A percentile compares a stretch with the other conserved stretches of the same genome.
Conservation (phyloP, 2,888 invertebrate species). For the Xestobium rufovillosum region DNA sequence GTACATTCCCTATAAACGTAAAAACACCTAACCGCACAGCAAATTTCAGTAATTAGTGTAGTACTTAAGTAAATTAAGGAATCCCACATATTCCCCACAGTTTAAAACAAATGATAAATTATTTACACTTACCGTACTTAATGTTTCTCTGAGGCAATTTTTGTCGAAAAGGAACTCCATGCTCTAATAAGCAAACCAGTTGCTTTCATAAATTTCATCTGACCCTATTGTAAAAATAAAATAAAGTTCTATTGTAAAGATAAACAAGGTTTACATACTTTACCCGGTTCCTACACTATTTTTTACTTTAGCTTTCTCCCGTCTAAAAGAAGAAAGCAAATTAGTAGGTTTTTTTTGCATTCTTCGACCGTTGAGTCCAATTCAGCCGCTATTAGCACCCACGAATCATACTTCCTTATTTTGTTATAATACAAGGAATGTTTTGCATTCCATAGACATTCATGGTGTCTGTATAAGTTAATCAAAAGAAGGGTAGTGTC, state of each 20-base stretch:
- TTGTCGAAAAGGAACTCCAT: constrained; percentile 11
- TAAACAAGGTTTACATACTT: constrained; percentile 7
- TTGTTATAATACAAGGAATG: constrained; percentile 9
- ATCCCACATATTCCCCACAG: too few species aligned
- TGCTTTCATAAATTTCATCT: constrained; percentile 8
- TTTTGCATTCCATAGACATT: constrained; percentile 8
- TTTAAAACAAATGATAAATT: too few species aligned
- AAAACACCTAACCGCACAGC: too few species aligned
- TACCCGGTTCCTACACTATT: constrained; percentile 7
- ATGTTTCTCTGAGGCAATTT: constrained; percentile 8
- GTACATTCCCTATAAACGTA: too few species aligned
- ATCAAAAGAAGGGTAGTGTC: constrained; percentile 2
- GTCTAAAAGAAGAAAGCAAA: constrained; percentile 11
- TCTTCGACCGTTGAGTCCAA: constrained; percentile 7
- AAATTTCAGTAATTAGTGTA: too few species aligned
- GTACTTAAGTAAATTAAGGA: too few species aligned
- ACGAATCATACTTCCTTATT: constrained; percentile 8
- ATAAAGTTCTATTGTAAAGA: not conserved
- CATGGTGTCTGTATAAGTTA: constrained; percentile 4
- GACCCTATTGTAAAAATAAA: constrained; percentile 2
- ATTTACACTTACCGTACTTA: constrained; percentile 11
- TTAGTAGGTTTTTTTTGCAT: constrained; percentile 9
- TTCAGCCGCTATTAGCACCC: constrained; percentile 4
- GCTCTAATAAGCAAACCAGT: constrained; percentile 12
- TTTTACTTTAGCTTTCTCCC: constrained; percentile 1